phyloP scores from a whole-genome alignment of 2,113 vertebrate species.

The Delphinapterus leucas region DNA sequence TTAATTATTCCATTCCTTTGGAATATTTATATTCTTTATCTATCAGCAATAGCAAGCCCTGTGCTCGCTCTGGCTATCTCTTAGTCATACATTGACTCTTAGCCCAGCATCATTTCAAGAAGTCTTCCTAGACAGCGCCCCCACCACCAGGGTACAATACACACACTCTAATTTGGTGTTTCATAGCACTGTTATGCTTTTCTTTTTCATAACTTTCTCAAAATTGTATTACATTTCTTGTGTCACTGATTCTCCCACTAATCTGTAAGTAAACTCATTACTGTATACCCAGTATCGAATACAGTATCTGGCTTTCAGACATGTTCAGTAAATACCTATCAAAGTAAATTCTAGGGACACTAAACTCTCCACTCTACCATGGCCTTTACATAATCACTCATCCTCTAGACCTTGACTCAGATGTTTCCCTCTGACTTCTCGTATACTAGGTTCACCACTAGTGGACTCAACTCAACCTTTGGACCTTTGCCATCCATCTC shows the following conservation, averaged over 20 bases:
- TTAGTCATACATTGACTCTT: not conserved
- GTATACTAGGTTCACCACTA: not conserved
- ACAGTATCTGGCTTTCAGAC: not conserved
- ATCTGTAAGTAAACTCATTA: not conserved
- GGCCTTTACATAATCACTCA: not conserved
- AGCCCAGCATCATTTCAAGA: not conserved
- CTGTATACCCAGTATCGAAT: not conserved
- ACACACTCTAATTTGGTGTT: not conserved
- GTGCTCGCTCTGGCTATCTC: not conserved
- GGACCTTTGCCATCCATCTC: not conserved
- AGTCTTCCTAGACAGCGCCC: not conserved
- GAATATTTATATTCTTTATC: not conserved
- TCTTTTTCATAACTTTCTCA: not conserved
- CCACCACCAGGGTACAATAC: not conserved
- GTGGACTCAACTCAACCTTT: not conserved
- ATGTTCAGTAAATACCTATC: not conserved
- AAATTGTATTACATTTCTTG: not conserved
- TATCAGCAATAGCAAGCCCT: not conserved
- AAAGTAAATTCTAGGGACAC: not conserved
- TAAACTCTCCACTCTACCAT: not conserved
- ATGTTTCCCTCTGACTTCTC: not conserved
- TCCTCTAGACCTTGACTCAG: not conserved
- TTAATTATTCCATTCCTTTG: not conserved
- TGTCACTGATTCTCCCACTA: not conserved
- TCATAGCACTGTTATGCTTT: not conserved